These are phyloP conservation scores for Fissipunctia ypsillon DNA, from an alignment of 2,888 invertebrate genomes.

Conservation along the genomic window DNA sequence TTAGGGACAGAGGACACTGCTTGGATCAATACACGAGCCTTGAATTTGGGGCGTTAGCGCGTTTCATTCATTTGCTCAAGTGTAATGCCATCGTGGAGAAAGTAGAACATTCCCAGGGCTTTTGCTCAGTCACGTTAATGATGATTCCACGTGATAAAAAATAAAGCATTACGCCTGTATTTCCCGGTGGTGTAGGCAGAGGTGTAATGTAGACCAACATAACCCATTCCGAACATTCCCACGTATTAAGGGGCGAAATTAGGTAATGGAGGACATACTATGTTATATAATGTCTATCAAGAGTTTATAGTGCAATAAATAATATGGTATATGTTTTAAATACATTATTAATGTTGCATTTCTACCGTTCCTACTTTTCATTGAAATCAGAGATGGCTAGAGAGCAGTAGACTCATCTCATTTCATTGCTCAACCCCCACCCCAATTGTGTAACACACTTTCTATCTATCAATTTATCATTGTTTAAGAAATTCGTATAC, in stretches of 20 bases:
- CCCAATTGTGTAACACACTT: too few species aligned
- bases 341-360: background rate
- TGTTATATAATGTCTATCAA: background rate
- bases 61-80: conserved; percentile 9
- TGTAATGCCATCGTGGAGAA: background rate
- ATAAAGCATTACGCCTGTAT: too few species aligned
- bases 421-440: too few species aligned
- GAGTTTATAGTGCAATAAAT: too few species aligned
- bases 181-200: too few species aligned
- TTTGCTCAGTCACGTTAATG: background rate
- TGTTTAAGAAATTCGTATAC: too few species aligned
- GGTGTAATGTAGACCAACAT: background rate
- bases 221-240: too few species aligned
- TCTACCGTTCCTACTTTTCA: background rate
- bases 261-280: background rate
- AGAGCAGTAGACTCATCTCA: too few species aligned
- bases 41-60: conserved; percentile 43
- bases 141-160: background rate
- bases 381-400: background rate
- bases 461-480: too few species aligned
- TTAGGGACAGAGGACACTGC: background rate
- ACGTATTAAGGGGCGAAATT: too few species aligned
- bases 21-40: conserved; percentile 34
- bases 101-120: background rate
- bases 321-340: background rate